Evolutionary conservation across 2,888 invertebrate species (phyloP).

Genomic region (Platynereis dumerilii): DNA sequence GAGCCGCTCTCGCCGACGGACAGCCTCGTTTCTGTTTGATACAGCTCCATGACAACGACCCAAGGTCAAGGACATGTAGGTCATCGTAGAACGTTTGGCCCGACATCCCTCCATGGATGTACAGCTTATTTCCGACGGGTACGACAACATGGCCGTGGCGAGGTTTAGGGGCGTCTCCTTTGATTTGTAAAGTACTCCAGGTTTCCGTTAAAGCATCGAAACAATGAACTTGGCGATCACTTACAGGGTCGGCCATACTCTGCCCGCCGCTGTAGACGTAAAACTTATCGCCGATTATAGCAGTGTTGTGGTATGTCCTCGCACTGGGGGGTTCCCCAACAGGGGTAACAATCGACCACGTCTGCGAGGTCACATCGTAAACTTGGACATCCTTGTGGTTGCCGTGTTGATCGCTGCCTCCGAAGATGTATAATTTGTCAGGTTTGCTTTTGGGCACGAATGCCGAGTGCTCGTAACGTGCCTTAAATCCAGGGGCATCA

Average conservation of each 20-base stretch:
- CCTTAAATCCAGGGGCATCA: conserved; percentile 45
- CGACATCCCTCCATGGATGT: conserved; percentile 61
- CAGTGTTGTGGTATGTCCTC: conserved; percentile 55
- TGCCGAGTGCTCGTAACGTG: conserved; percentile 61
- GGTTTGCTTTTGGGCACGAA: conserved; percentile 46
- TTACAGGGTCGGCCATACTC: conserved; percentile 55
- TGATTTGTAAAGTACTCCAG: conserved; percentile 51
- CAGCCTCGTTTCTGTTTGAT: conserved; percentile 49
- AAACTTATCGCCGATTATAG: conserved; percentile 49
- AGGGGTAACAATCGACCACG: conserved; percentile 47
- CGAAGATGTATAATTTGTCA: conserved; percentile 57
- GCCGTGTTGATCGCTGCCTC: conserved; percentile 58
- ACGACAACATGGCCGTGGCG: conserved; percentile 61
- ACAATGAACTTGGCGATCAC: conserved; percentile 56
- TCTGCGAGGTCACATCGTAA: conserved; percentile 46
- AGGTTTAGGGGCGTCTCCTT: conserved; percentile 58
- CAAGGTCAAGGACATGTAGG: conserved; percentile 57
- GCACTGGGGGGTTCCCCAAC: conserved; percentile 46
- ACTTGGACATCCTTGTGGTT: conserved; percentile 59
- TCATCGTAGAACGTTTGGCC: conserved; percentile 60
- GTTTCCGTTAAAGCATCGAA: conserved; percentile 46
- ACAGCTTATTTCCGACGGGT: conserved; percentile 49
- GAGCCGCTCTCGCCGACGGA: conserved; percentile 59
- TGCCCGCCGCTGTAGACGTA: conserved; percentile 61
- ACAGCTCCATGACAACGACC: conserved; percentile 45